Evolutionary conservation across 2,113 vertebrate genomes (phyloP).

Genomic region (Catagonus wagneri): DNA sequence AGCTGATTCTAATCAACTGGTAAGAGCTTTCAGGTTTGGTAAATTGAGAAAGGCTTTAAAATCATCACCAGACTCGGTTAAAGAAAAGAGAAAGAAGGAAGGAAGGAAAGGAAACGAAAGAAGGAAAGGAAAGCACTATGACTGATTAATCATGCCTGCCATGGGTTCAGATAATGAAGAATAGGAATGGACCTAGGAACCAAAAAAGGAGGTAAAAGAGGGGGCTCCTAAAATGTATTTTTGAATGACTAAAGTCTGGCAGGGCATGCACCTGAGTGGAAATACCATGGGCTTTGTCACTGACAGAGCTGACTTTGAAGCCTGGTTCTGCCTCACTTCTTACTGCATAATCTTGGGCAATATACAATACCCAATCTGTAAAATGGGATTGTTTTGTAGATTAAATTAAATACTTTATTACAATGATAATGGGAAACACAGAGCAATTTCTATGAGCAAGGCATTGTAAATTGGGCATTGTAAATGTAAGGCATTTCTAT

Average conservation of each 20-base stretch:
- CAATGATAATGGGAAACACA: not conserved
- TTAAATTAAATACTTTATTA: not conserved
- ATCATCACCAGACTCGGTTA: not conserved
- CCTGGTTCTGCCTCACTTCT: not conserved
- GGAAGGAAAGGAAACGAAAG: not conserved
- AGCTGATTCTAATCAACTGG: not conserved
- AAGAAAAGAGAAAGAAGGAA: not conserved
- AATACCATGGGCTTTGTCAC: not conserved
- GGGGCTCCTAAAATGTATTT: not conserved
- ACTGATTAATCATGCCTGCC: not conserved
- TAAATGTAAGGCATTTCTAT: too few relatives aligned
- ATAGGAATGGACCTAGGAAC: not conserved
- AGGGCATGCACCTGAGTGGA: not conserved
- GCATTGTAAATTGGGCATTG: not conserved
- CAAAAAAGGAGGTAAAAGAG: not conserved
- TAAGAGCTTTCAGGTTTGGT: not conserved
- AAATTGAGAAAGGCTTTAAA: not conserved
- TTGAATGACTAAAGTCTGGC: not conserved
- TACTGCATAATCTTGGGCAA: not conserved
- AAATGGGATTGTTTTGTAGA: not conserved
- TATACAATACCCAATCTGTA: slow-evolving; percentile 4
- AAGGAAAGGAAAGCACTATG: not conserved
- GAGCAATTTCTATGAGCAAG: not conserved
- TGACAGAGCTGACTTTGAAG: not conserved
- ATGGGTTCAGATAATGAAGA: not conserved